Percentiles rank a stretch among this genome's conserved stretches.
phyloP scores from a whole-genome alignment of 2,113 vertebrate species.

The Mesoclemmys tuberculata region DNA sequence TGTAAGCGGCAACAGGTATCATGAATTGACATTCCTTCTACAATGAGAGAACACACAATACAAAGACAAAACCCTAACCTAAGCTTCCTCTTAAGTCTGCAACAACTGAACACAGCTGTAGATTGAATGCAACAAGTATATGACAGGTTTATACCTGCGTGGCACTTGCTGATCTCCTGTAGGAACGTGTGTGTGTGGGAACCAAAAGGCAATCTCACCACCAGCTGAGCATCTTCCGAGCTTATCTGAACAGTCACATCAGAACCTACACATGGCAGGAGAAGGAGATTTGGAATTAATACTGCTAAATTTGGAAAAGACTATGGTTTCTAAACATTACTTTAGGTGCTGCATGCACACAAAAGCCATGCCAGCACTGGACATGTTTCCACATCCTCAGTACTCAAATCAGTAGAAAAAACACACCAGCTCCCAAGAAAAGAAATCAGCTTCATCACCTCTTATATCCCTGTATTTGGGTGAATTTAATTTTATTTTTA shows the following conservation, averaged over 20 bases:
- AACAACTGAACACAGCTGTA: neutral
- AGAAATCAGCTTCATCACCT: neutral
- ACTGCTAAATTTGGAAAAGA: neutral
- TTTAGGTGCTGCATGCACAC: accelerated
- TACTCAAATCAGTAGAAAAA: neutral
- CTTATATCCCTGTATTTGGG: neutral
- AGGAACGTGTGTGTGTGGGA: slow-evolving; percentile 90
- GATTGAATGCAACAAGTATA: neutral
- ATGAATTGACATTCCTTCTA: slow-evolving; percentile 62
- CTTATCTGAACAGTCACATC: slow-evolving; percentile 86
- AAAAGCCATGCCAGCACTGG: neutral
- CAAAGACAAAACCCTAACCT: neutral
- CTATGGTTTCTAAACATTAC: accelerated
- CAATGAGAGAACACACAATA: slow-evolving; percentile 57
- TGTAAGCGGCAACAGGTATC: slow-evolving; percentile 82
- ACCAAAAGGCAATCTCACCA: slow-evolving; percentile 89
- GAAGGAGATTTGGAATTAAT: neutral
- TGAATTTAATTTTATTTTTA: neutral
- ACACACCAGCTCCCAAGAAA: neutral
- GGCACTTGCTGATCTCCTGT: slow-evolving; percentile 82
- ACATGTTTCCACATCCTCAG: accelerated
- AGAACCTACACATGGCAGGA: slow-evolving; percentile 75
- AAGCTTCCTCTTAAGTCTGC: neutral
- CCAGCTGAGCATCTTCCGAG: slow-evolving; percentile 71
- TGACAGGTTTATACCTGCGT: slow-evolving; percentile 78